Conservation (phyloP, 2,888 invertebrate species). For the Callyntrura guangdongensis region DNA sequence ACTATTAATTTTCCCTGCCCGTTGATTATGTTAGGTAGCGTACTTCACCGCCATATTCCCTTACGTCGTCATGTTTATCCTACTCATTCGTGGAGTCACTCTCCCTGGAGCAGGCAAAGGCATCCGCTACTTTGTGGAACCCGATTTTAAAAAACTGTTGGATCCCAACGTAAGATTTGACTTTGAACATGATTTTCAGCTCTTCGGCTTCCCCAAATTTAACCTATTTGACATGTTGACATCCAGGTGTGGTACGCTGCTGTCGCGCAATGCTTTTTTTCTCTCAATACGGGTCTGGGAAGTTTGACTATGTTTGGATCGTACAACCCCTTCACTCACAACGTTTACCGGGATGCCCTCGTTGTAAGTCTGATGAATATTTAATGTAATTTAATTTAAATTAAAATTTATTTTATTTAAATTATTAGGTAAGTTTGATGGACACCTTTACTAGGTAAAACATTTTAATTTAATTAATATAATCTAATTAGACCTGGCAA, state of each 20-base stretch:
- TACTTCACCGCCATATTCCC: conserved; percentile 98
- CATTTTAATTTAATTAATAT: too few relatives aligned
- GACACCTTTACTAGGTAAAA: too few relatives aligned
- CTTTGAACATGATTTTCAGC: conserved; percentile 88
- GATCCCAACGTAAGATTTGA: conserved; percentile 89
- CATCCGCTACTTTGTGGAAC: conserved; percentile 92
- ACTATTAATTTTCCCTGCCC: too few relatives aligned
- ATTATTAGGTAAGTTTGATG: too few relatives aligned
- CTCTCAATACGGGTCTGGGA: conserved; percentile 91
- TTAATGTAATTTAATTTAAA: too few relatives aligned
- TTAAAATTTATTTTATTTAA: too few relatives aligned
- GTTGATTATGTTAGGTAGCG: too few relatives aligned
- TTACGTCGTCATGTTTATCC: conserved; percentile 90
- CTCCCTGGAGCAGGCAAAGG: conserved; percentile 91
- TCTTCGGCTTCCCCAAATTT: conserved; percentile 84
- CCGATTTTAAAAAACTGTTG: conserved; percentile 91
- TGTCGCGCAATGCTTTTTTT: conserved; percentile 93
- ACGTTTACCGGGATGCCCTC: conserved; percentile 92
- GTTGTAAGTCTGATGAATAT: conserved; percentile 93
- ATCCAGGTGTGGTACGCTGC: conserved; percentile 92
- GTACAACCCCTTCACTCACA: conserved; percentile 91
- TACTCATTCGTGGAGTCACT: conserved; percentile 89
- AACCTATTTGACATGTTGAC: too few relatives aligned
- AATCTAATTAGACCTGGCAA: too few relatives aligned
- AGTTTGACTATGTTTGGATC: conserved; percentile 92